phyloP scores from a whole-genome alignment of 2,797 vertebrate species.

The Agapornis canus region DNA sequence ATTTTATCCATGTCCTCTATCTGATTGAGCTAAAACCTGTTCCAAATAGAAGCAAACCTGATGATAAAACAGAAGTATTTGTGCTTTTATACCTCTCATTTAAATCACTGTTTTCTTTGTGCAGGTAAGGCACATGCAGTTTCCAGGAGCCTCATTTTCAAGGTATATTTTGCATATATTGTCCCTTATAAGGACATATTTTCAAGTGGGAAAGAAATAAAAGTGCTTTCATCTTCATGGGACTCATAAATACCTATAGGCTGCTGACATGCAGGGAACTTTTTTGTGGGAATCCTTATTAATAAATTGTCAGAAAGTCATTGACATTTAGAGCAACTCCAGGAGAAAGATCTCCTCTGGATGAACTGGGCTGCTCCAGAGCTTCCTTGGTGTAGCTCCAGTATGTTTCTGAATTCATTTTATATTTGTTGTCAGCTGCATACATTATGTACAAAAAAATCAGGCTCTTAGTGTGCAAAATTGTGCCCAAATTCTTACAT shows the following conservation, averaged over 20 bases:
- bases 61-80: not conserved
- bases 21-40: not conserved
- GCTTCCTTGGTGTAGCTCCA: not conserved
- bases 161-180: not conserved
- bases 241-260: rapidly evolving
- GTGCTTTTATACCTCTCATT: not conserved
- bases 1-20: not conserved
- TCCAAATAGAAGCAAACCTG: not conserved
- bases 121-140: not conserved
- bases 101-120: not conserved
- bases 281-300: not conserved
- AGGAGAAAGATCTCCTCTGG: not conserved
- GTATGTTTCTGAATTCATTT: not conserved
- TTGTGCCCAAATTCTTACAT: not conserved
- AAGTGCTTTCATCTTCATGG: not conserved
- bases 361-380: not conserved
- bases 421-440: not conserved
- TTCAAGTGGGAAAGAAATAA: not conserved
- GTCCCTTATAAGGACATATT: not conserved
- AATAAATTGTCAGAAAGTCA: not conserved
- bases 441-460: not conserved
- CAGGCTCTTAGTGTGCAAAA: not conserved
- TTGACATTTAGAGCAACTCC: not conserved
- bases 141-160: not conserved
- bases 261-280: rapidly evolving